These are phyloP conservation scores for Alligator sinensis DNA, from an alignment of 2,113 vertebrate genomes.

Conservation along the genomic window DNA sequence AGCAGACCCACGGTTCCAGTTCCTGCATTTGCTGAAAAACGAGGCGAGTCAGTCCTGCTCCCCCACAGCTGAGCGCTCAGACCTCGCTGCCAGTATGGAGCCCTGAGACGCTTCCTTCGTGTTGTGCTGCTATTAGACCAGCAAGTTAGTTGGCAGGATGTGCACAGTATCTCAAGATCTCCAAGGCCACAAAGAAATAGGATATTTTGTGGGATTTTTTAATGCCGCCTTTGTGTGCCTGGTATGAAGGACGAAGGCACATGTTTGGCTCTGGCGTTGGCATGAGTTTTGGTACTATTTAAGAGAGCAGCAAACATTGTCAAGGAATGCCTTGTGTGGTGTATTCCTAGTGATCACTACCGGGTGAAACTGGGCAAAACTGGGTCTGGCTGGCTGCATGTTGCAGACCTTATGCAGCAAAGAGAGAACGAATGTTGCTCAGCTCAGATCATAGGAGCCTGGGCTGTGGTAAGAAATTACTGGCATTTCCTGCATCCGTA, in stretches of 20 bases:
- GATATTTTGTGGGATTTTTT: neutral
- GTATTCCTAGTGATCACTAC: neutral
- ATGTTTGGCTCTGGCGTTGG: neutral
- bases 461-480: conserved; percentile 58
- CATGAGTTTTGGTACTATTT: neutral
- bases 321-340: fast-evolving
- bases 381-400: neutral
- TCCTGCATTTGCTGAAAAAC: conserved; percentile 25
- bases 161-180: neutral
- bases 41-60: neutral
- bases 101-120: neutral
- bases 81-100: neutral
- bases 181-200: neutral
- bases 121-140: fast-evolving
- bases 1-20: conserved; percentile 35
- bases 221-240: neutral
- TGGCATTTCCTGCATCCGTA: conserved; percentile 63
- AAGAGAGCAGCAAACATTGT: fast-evolving
- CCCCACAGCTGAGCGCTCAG: neutral
- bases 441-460: conserved; percentile 57
- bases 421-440: conserved; percentile 46
- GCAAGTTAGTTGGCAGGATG: neutral
- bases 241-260: neutral
- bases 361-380: neutral
- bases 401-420: neutral